Conservation (phyloP, 2,797 vertebrate genomes). For the Acomys russatus region DNA sequence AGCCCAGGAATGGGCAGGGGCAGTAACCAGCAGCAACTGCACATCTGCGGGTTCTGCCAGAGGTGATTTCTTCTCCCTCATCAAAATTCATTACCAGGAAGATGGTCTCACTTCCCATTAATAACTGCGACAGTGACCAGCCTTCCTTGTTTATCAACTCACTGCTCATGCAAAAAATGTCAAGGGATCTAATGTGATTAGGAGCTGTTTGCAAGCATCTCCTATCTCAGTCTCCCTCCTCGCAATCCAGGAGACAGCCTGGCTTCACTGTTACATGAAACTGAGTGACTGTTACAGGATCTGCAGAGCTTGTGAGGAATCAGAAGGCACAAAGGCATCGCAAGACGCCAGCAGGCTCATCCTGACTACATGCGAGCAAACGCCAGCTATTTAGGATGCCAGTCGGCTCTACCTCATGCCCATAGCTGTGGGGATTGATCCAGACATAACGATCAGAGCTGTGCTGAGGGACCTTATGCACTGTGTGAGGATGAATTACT, state of each 20-base stretch:
- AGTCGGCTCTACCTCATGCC: neutral
- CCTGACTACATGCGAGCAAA: neutral
- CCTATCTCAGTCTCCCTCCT: conserved; percentile 30
- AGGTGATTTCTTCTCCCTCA: conserved; percentile 63
- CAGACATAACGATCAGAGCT: neutral
- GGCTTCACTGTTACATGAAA: conserved; percentile 28
- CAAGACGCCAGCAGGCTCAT: neutral
- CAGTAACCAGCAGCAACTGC: neutral
- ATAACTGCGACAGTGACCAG: conserved; percentile 64
- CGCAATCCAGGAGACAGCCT: conserved; percentile 3
- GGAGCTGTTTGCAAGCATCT: conserved; percentile 18
- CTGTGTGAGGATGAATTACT: neutral
- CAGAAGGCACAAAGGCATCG: neutral
- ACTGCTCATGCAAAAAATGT: conserved; percentile 71
- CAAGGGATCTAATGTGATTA: conserved; percentile 75
- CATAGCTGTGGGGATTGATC: neutral
- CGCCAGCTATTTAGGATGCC: neutral
- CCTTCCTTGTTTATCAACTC: conserved; percentile 77
- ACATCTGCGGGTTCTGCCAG: conserved; percentile 53
- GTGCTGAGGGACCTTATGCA: neutral
- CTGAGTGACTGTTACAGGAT: conserved; percentile 6
- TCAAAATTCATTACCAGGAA: conserved; percentile 64
- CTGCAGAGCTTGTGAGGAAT: conserved; percentile 33
- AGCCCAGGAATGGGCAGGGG: conserved; percentile 42
- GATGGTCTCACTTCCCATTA: conserved; percentile 66